Base-by-base conservation (phyloP, 2,888 invertebrate species). In the Polylopha cassiicola region DNA sequence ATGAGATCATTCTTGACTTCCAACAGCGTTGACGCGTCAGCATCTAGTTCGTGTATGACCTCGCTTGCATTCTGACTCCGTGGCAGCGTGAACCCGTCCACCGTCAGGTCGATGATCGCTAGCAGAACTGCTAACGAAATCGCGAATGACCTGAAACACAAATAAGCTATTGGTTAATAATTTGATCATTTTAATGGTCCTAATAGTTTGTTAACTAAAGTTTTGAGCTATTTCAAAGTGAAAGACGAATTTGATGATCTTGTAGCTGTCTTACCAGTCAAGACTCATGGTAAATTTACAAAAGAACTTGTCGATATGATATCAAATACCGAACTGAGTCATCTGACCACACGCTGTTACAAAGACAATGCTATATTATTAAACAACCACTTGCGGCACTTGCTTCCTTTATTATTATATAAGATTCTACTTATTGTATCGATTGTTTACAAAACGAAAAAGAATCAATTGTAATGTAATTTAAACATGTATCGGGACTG, bases 101-200 rank as follows among this genome's bases (percentile, higher is more conserved):
- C 62, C 43, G 61, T 56, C 49, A 62, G 58, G 52, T 58, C 61
- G 39, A 61, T 54, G 47, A 64, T 51, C 50, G 59, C 51, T 48
- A 71, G 50, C 50, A 64, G 58, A 47, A 74, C 58, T 56, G 58
- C 57, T 44, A 73, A 53, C 45, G 60, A 62, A 53, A 73, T 59
- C 61, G 65, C 65, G 56, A 71, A 58, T 58, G 64, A 72, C 67
- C 81, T 81, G 79, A 37, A 80, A 80, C 44, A 45, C 31, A 58
- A 36, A 56, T 37, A 48, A 45, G 21, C 8, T 17, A 10, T 10
- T 29, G 8, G 18, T 28, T 41, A 13, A 39, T 32, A 10, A 3
- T 3, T 5, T 15, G n/a, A 20, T 20, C 7, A 16, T n/a, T n/a
- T 6, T 13, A n/a, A 15, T n/a, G n/a, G n/a, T n/a, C n/a, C n/a